Evolutionary conservation across 2,797 vertebrate species (phyloP), one percentile per base, ranked within the genome.

Genomic region (Semaprochilodus insignis): DNA sequence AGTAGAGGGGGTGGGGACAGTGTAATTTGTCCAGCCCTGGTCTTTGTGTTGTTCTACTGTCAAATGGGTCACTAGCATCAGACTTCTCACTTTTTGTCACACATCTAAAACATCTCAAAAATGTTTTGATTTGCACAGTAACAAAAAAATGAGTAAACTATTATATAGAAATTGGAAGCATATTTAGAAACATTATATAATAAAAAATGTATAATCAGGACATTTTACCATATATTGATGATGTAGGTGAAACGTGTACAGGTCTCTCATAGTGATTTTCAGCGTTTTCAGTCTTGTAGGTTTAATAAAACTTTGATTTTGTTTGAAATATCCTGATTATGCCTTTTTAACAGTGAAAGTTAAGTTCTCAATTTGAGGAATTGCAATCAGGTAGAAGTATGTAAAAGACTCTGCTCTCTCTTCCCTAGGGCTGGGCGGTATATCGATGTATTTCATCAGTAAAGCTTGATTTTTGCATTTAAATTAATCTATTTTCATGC

Each of bases 11-110:
- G 4, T 66, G 19, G 44, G 40, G 66, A 31, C 31, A 31, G 31
- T 31, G 57, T 60, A 16, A 72, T 78, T 81, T 77, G 78, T 84
- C 73, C 83, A 81, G 66, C 74, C 78, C 78, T 81, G 31, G 65
- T 34, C n/a, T 60, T 27, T 62, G 17, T 69, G 25, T 31, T 19
- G 44, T 16, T 70, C 27, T 62, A 52, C 76, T 83, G 77, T 84
- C 27, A 27, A 72, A 74, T 63, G 31, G 63, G 31, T 81, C 48
- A 51, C 78, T 77, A 65, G 51, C 75, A 44, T 77, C 67, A 72
- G 63, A n/a, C 51, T 25, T 66, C 4, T 54, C 16, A 27, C 48
- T 65, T 65, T 54, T 71, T 23, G n/a, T 72, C 70, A 54, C 51
- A 51, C 69, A 54, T 73, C 25, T 73, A 15, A 51, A 52, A 25